These are phyloP conservation scores for Morelia viridis DNA, from an alignment of 2,797 vertebrate genomes.

Conservation along the genomic window DNA sequence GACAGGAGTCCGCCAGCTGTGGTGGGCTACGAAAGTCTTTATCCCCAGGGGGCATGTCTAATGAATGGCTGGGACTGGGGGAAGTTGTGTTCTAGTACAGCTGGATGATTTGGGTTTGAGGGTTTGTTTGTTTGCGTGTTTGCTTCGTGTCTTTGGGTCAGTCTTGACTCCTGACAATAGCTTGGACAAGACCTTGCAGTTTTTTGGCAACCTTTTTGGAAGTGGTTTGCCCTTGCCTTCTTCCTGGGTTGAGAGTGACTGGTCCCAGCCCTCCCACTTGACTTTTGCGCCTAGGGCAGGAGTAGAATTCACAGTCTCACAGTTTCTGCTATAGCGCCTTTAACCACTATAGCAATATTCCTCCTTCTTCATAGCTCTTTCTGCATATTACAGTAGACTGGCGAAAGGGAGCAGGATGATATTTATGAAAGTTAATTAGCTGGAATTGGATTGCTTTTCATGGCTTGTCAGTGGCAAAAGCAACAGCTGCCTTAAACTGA, in stretches of 20 bases:
- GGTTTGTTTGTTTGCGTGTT: background rate
- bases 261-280: background rate
- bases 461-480: background rate
- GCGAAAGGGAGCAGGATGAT: background rate
- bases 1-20: background rate
- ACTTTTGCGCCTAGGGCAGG: background rate
- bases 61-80: background rate
- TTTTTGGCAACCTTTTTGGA: background rate
- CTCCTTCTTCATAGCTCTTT: background rate
- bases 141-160: background rate
- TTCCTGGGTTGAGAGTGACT: background rate
- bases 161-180: background rate
- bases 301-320: background rate
- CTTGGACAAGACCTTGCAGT: background rate
- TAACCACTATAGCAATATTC: background rate
- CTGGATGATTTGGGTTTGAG: background rate
- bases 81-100: background rate
- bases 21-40: background rate
- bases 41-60: background rate
- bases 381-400: background rate
- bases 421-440: background rate
- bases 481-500: background rate
- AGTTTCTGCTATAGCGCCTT: background rate
- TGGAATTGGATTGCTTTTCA: background rate
- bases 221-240: background rate